Evolutionary conservation across 1,140 invertebrate species (phyloP), one percentile per base, ranked within the genome.

Genomic region (Steinernema khuongi): DNA sequence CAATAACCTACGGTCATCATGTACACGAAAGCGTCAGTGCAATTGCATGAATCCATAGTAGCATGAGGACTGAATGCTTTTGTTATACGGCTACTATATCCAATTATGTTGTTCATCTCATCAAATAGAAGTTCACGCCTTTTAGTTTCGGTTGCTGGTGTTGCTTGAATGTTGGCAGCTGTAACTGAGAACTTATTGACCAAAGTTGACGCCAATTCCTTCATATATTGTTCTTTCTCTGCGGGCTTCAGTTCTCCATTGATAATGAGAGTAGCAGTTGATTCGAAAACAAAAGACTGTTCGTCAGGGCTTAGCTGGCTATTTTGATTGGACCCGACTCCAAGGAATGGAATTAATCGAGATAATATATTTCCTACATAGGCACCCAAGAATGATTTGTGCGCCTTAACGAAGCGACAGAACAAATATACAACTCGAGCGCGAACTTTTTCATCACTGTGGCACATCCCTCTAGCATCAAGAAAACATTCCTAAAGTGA

Each of bases 381-480:
- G 0, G 74, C 43, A 4, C 69, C 67, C 0, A 77, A 31, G 28
- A 73, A 67, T 0, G 73, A 30, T 36, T 77, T 77, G 32, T 77
- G 74, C 26, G 70, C 33, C 66, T 77, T 77, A 4, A 77, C 76
- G 28, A 77, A 77, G 33, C 76, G 76, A 66, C 70, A 77, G 32
- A 77, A 77, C n/a, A 77, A 73, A 19, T 77, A 77, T 4, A 77
- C 74, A 2, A 76, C 66, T 1, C 76, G 31, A 17, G 74, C 68
- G 18, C 76, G 74, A 18, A 77, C 76, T 22, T 73, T 73, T 18
- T 41, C 50, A 36, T 36, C n/a, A 19, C 68, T 31, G 70, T 75
- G 72, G 1, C 67, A 67, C 11, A 77, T 76, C 33, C 70, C 74
- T 19, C 33, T 4, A 71, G 31, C 30, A 50, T 32, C 26, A 33